Evolutionary conservation across 2,888 invertebrate genomes (phyloP).

Genomic region (Crocallis elinguaria): DNA sequence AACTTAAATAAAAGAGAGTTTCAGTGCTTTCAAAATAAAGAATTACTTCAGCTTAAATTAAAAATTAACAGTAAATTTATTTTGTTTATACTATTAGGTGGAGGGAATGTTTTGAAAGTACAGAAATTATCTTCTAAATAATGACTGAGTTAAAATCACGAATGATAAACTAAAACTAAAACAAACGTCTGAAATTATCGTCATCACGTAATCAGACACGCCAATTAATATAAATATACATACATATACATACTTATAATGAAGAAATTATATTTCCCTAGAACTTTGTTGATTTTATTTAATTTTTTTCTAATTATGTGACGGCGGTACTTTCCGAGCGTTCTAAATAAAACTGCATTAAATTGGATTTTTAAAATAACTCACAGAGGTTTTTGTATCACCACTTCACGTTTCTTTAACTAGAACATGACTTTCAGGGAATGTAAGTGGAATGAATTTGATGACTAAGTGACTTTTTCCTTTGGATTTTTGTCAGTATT

Average conservation of each 20-base stretch:
- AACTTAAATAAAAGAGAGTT: constrained; percentile 50
- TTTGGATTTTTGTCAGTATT: constrained; percentile 59
- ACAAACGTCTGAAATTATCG: constrained; percentile 55
- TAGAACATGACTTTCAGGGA: constrained; percentile 75
- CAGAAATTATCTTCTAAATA: constrained; percentile 67
- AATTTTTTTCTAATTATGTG: constrained; percentile 24
- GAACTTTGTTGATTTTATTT: constrained; percentile 6
- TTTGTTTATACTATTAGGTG: background rate
- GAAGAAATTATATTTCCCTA: no score
- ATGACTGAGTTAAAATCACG: constrained; percentile 66
- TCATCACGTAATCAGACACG: constrained; percentile 48
- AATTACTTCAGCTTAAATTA: background rate
- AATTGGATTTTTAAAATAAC: constrained; percentile 75
- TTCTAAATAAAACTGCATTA: constrained; percentile 76
- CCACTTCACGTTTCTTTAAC: constrained; percentile 75
- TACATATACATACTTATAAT: no score
- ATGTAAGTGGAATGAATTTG: constrained; percentile 83
- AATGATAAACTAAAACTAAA: constrained; percentile 67
- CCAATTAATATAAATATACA: background rate
- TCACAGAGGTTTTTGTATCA: constrained; percentile 76
- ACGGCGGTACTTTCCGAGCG: constrained; percentile 54
- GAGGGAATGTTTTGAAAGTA: constrained; percentile 54
- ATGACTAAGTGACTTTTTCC: constrained; percentile 51
- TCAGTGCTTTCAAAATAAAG: constrained; percentile 58
- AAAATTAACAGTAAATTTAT: background rate